phyloP scores from a whole-genome alignment of 2,113 vertebrate species.

The Oplegnathus fasciatus region DNA sequence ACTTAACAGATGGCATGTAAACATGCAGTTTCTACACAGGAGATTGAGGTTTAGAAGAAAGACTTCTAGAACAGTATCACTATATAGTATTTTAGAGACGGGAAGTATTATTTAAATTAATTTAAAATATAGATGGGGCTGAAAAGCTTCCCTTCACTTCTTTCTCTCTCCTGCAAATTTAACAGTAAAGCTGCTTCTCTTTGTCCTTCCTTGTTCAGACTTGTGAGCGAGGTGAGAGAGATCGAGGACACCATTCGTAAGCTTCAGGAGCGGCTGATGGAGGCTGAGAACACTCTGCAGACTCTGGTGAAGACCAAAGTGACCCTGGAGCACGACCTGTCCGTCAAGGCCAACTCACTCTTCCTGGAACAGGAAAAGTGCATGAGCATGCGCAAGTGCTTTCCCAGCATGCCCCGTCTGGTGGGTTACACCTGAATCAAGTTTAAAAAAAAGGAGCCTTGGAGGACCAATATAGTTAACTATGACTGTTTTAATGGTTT shows the following conservation, averaged over 20 bases:
- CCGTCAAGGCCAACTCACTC: constrained; percentile 92
- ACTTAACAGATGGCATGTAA: no score
- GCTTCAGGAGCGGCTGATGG: constrained; percentile 89
- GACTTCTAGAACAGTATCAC: neutral
- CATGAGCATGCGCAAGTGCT: constrained; percentile 93
- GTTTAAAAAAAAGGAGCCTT: neutral
- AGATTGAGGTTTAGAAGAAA: neutral
- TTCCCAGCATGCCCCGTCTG: constrained; percentile 89
- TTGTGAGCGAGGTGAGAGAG: constrained; percentile 90
- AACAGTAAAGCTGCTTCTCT: neutral
- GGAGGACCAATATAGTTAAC: neutral
- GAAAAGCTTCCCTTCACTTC: neutral
- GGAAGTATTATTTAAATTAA: neutral
- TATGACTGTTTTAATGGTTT: constrained; percentile 16
- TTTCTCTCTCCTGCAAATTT: neutral
- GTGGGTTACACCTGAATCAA: constrained; percentile 86
- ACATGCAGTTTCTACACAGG: neutral
- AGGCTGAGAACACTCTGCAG: constrained; percentile 90
- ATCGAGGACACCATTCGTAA: constrained; percentile 90
- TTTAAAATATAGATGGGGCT: neutral
- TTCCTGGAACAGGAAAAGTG: constrained; percentile 97
- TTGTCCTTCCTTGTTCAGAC: constrained; percentile 79
- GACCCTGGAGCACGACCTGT: constrained; percentile 91
- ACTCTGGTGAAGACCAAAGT: constrained; percentile 89
- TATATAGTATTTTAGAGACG: no score